phyloP scores from a whole-genome alignment of 2,797 vertebrate species.

The Echeneis naucrates region DNA sequence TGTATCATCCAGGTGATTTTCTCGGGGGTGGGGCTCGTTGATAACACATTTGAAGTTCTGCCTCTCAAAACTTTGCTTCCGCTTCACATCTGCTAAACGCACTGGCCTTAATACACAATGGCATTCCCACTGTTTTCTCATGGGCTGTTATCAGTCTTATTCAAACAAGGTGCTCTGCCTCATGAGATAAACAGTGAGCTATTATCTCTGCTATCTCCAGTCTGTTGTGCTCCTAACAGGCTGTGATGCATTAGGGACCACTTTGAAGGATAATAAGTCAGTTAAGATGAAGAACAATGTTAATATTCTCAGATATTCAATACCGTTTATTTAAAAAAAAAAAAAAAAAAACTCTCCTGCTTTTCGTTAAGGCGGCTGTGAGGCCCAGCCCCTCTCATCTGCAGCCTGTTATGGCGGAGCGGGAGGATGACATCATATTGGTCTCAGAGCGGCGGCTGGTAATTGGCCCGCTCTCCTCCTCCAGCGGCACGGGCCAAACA shows the following conservation, averaged over 20 bases:
- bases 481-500: constrained; percentile 81
- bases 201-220: constrained; percentile 61
- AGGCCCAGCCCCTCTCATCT: constrained; percentile 82
- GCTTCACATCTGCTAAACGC: constrained; percentile 41
- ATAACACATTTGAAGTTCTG: constrained; percentile 24
- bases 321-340: no score
- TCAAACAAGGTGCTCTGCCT: constrained; percentile 67
- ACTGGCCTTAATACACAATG: constrained; percentile 28
- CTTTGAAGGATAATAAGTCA: constrained; percentile 47
- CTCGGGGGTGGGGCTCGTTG: constrained; percentile 17
- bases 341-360: constrained; percentile 57
- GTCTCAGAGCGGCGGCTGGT: constrained; percentile 82
- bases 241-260: constrained; percentile 44
- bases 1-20: constrained; percentile 54
- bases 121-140: constrained; percentile 65
- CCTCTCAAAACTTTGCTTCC: constrained; percentile 36
- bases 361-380: constrained; percentile 71
- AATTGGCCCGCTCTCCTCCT: constrained; percentile 83
- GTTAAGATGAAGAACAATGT: constrained; percentile 64
- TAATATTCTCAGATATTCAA: constrained; percentile 67
- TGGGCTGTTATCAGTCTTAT: constrained; percentile 66
- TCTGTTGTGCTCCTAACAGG: constrained; percentile 32
- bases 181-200: constrained; percentile 53
- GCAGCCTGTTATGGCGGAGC: constrained; percentile 83
- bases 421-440: constrained; percentile 84